phyloP scores from a whole-genome alignment of 2,888 invertebrate genomes.

The Caenorhabditis imperialis region DNA sequence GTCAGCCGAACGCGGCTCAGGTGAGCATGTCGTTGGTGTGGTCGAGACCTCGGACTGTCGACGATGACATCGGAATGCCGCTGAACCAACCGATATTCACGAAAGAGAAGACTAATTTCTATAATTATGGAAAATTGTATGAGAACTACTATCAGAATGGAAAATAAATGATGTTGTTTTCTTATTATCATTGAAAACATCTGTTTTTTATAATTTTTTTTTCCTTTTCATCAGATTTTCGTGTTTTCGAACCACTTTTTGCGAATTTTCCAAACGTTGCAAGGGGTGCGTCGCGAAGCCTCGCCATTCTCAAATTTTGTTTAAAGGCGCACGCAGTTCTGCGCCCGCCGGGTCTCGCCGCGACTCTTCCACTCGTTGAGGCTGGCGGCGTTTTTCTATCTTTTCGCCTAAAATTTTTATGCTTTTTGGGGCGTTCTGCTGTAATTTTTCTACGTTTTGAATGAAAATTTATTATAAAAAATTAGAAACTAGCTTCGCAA shows the following conservation, averaged over 20 bases:
- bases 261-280: too few species aligned
- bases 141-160: conserved; percentile 34
- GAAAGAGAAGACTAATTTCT: conserved; percentile 48
- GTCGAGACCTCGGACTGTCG: conserved; percentile 51
- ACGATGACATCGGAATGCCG: conserved; percentile 62
- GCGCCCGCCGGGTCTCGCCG: conserved; percentile 26
- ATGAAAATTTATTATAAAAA: conserved; percentile 1
- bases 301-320: background rate
- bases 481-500: background rate
- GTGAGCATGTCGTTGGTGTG: conserved; percentile 41
- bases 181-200: conserved; percentile 1
- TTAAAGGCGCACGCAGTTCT: conserved; percentile 45
- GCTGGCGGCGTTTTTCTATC: conserved; percentile 6
- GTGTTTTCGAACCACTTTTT: background rate
- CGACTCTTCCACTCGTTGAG: conserved; percentile 5
- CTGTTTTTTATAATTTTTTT: background rate
- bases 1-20: conserved; percentile 32
- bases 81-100: conserved; percentile 50
- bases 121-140: conserved; percentile 46
- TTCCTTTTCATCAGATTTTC: background rate
- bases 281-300: too few species aligned
- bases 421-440: conserved; percentile 18
- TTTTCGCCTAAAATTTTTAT: conserved; percentile 34
- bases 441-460: conserved; percentile 2
- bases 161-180: conserved; percentile 13